phyloP scores from a whole-genome alignment of 2,888 invertebrate species.

The Willowsia nigromaculata region DNA sequence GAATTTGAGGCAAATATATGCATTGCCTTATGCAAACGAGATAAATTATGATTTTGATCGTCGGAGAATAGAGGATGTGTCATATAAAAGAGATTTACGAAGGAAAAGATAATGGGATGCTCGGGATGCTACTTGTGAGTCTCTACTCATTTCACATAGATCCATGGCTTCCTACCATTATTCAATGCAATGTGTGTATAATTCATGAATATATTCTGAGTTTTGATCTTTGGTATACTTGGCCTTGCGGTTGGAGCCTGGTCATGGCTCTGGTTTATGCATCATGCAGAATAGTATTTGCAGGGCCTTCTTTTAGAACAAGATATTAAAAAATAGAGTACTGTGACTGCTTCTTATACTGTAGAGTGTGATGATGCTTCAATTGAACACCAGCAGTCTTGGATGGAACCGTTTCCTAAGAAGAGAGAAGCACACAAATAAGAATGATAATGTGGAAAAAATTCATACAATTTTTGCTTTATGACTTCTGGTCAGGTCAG shows the following conservation, averaged over 20 bases:
- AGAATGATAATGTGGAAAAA: background rate
- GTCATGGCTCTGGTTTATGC: background rate
- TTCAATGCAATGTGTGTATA: no score
- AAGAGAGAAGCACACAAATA: constrained; percentile 15
- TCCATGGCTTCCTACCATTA: background rate
- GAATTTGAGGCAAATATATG: constrained; percentile 13
- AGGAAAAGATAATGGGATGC: constrained; percentile 57
- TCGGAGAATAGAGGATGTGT: constrained; percentile 59
- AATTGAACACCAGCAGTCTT: constrained; percentile 10
- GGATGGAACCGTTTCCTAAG: no score
- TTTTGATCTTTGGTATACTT: background rate
- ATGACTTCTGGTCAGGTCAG: constrained; percentile 67
- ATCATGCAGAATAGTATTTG: background rate
- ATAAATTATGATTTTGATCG: constrained; percentile 68
- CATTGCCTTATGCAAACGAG: constrained; percentile 51
- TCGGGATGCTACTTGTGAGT: constrained; percentile 45
- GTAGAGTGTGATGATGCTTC: background rate
- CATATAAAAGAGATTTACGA: constrained; percentile 70
- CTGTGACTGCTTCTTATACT: background rate
- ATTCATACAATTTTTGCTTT: constrained; percentile 48
- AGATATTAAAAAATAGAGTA: no score
- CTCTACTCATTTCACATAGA: background rate
- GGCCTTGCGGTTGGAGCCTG: background rate
- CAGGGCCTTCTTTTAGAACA: no score
- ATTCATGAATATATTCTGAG: background rate